Evolutionary conservation across 1,140 invertebrate species (phyloP).

Genomic region (Latrodectus geometricus): DNA sequence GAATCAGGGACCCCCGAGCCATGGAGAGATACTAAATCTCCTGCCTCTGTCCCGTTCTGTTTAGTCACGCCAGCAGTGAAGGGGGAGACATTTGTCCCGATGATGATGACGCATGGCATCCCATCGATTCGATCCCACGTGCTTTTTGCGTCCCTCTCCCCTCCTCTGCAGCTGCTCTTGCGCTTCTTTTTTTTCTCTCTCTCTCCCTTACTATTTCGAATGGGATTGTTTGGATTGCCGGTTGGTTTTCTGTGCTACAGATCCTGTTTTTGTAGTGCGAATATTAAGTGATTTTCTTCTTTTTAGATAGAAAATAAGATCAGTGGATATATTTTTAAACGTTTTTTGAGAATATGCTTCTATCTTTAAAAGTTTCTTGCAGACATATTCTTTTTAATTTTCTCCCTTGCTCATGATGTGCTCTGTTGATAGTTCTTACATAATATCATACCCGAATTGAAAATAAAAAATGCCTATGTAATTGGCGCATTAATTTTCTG

Average conservation of each 20-base stretch:
- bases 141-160: neutral
- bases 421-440: neutral
- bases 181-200: neutral
- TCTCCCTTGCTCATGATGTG: neutral
- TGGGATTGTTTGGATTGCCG: no score
- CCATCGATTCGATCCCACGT: constrained; percentile 24
- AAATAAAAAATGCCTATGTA: no score
- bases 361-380: no score
- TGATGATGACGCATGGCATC: constrained; percentile 38
- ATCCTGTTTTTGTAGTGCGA: no score
- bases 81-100: constrained; percentile 9
- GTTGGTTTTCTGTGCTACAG: no score
- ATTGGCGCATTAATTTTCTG: no score
- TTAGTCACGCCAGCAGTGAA: neutral
- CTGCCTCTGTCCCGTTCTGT: constrained; percentile 12
- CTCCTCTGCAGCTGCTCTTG: constrained; percentile 22
- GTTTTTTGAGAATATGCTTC: no score
- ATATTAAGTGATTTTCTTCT: neutral
- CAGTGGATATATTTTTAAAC: no score
- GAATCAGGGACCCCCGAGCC: constrained; percentile 4
- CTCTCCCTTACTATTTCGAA: no score
- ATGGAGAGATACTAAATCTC: neutral
- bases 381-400: neutral
- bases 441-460: no score
- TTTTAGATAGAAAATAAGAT: no score